phyloP scores from a whole-genome alignment of 1,140 invertebrate species.

The Drosophila neocordata region DNA sequence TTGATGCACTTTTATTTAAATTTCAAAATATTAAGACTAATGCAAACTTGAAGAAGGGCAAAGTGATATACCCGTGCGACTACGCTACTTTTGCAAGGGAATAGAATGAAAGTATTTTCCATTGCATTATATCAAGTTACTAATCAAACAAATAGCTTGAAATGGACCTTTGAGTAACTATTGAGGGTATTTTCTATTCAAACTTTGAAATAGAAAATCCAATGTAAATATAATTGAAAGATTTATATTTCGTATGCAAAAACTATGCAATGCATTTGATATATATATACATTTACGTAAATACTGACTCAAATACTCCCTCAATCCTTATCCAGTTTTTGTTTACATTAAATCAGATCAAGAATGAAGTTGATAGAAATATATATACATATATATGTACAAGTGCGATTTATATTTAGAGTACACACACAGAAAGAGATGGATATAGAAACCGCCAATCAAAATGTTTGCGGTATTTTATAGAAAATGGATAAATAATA shows the following conservation, averaged over 20 bases:
- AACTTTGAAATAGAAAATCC: conserved; percentile 11
- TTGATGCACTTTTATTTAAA: conserved; percentile 20
- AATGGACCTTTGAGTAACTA: not conserved
- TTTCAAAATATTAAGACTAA: not conserved
- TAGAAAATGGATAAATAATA: conserved; percentile 14
- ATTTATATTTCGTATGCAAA: conserved; percentile 2
- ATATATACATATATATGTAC: conserved; percentile 27
- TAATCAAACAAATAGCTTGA: not conserved
- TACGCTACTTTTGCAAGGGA: no score
- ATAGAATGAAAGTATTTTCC: conserved; percentile 35
- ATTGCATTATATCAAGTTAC: not conserved
- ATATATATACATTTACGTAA: not conserved
- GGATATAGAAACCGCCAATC: conserved; percentile 27
- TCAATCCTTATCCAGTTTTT: not conserved
- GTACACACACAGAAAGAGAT: conserved; percentile 6
- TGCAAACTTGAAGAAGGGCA: no score
- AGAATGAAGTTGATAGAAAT: conserved; percentile 62
- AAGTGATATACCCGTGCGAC: no score
- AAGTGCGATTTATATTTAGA: conserved; percentile 29
- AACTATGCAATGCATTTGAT: not conserved
- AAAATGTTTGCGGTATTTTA: conserved; percentile 17
- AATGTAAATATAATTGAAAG: conserved; percentile 1
- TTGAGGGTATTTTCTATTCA: conserved; percentile 1
- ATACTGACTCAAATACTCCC: not conserved
- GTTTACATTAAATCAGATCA: conserved; percentile 30